Evolutionary conservation across 2,797 vertebrate genomes (phyloP), one percentile per base, ranked within the genome.

Genomic region (Smutsia temminckii): DNA sequence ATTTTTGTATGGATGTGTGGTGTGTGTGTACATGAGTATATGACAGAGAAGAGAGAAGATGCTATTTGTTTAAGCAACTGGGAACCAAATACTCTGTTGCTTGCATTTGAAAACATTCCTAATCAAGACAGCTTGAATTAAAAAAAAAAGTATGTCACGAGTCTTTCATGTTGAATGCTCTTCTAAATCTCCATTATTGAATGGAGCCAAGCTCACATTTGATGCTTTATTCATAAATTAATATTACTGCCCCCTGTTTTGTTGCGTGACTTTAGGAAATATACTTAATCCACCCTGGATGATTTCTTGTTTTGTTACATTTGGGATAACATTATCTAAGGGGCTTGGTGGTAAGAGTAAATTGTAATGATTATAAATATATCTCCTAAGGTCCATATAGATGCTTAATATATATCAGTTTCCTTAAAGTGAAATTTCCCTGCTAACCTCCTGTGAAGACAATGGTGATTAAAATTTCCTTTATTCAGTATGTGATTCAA

Each of bases 361-460:
- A 46, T 83, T 78, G 77, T 87, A 87, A 87, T 86, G n/a, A 90
- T 93, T 69, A 69, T 34, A 80, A 85, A 95, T 84, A 10, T 63
- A n/a, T 92, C 59, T 90, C 64, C 42, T 84, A 40, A 83, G 86
- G 9, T 7, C 79, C n/a, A 79, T 79, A 91, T 66, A 25, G 27
- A 51, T 29, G 12, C 34, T 87, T 78, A 90, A 80, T 74, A 93
- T 86, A 93, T 75, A 89, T 79, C 8, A 61, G n/a, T 77, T 94
- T 87, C 14, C 29, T 66, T 74, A 71, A 11, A 71, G 32, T 8
- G 40, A 85, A 87, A 95, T 42, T 25, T 2, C 23, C 9, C 25
- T 83, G 21, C 16, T 77, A 90, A 92, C 55, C 51, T 74, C n/a
- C 66, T 78, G 23, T 77, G 53, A 96, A 85, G 42, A 93, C 61